Evolutionary conservation across 2,113 vertebrate genomes (phyloP), one percentile per base, ranked within the genome.

Genomic region (Xiphias gladius): DNA sequence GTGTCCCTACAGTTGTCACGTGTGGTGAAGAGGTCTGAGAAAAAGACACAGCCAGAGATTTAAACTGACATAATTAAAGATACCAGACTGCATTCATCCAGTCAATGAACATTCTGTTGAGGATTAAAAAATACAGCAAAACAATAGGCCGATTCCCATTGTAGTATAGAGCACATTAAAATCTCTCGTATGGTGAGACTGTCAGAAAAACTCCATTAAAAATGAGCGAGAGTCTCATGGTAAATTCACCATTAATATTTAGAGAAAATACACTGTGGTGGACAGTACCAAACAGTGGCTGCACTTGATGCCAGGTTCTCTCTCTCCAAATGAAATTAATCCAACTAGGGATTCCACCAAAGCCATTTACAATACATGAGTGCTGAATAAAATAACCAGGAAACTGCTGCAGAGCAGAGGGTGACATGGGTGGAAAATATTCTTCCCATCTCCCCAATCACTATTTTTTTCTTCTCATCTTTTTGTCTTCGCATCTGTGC

Each of bases 241-340:
- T 54, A 24, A 24, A 37, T 39, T 16, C 50, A 16, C 52, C 30
- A 22, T 37, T 50, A 50, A 79, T 1, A 52, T 28, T 30, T 1
- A 58, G 8, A 55, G 7, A 1, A 58, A 16, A 72, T 16, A 39
- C n/a, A 70, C n/a, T 43, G 39, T 30, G 1, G 28, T 61, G 20
- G 59, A 71, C 58, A 72, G 37, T 9, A 72, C 55, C 30, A 73
- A 79, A 81, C 73, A 43, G 55, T 61, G 28, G 73, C 58, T 41
- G 78, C 80, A 73, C 73, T 37, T 13, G 30, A 76, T n/a, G 80
- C 71, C 80, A 84, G 76, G 73, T 43, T 30, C 37, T 84, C 55
- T 75, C 52, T 76, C 57, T 81, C 30, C 52, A 90, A 84, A 79
- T 82, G 22, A 77, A 86, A 88, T 79, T 43, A 82, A 84, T 82